phyloP scores from a whole-genome alignment of 1,140 invertebrate genomes.

The Halesus radiatus region DNA sequence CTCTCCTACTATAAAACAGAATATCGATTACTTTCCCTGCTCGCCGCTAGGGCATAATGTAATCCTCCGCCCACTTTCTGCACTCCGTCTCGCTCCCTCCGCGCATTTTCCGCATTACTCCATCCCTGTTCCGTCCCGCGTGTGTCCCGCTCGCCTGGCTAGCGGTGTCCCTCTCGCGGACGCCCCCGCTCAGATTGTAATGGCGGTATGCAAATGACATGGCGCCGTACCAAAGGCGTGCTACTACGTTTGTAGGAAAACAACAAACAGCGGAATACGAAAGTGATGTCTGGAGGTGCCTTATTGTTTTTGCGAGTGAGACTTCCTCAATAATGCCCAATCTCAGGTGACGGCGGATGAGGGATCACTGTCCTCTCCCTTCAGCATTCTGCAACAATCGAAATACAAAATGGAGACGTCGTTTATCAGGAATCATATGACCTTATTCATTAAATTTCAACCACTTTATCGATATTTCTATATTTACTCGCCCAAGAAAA shows the following conservation, averaged over 20 bases:
- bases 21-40: conserved; percentile 58
- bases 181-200: conserved; percentile 54
- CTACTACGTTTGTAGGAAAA: conserved; percentile 54
- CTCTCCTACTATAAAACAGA: conserved; percentile 55
- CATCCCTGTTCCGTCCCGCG: conserved; percentile 37
- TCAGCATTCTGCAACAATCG: background rate
- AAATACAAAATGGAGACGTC: conserved; percentile 27
- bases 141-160: conserved; percentile 26
- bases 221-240: conserved; percentile 53
- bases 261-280: conserved; percentile 53
- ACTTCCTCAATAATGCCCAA: conserved; percentile 26
- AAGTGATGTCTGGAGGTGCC: conserved; percentile 51
- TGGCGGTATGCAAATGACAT: conserved; percentile 58
- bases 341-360: conserved; percentile 27
- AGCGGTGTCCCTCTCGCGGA: conserved; percentile 40
- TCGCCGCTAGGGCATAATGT: conserved; percentile 56
- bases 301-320: conserved; percentile 46
- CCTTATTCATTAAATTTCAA: too few relatives aligned
- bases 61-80: conserved; percentile 55
- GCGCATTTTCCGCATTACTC: conserved; percentile 1
- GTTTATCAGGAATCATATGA: background rate
- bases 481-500: too few relatives aligned
- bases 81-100: conserved; percentile 43
- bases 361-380: background rate
- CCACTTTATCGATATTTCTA: too few relatives aligned